phyloP scores from a whole-genome alignment of 1,140 invertebrate species.

The Chrysomallon squamiferum region DNA sequence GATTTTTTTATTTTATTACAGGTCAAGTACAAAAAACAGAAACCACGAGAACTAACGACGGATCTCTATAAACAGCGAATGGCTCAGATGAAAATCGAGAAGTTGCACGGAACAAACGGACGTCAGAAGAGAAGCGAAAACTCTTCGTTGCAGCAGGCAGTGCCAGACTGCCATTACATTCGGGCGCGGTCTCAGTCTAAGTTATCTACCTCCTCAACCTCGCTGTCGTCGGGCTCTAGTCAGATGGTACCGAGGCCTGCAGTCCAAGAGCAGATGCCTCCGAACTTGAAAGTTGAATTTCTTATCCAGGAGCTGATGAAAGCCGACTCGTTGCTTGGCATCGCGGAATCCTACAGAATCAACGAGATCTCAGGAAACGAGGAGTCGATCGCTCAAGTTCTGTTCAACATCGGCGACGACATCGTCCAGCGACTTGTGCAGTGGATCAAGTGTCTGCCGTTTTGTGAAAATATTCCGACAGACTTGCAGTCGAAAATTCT shows the following conservation, averaged over 20 bases:
- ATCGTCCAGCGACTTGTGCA: conserved; percentile 97
- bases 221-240: too few relatives aligned
- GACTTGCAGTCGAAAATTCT: conserved; percentile 92
- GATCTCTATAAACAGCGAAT: conserved; percentile 29
- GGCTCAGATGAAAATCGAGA: conserved; percentile 18
- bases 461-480: conserved; percentile 93
- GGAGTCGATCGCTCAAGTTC: conserved; percentile 87
- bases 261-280: too few relatives aligned
- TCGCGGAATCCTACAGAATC: conserved; percentile 74
- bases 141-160: too few relatives aligned
- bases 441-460: conserved; percentile 97
- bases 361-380: conserved; percentile 89
- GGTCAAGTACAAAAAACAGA: conserved; percentile 93
- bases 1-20: conserved; percentile 56
- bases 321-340: conserved; percentile 35
- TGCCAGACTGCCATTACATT: too few relatives aligned
- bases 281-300: background rate
- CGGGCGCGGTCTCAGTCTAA: too few relatives aligned
- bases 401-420: conserved; percentile 93
- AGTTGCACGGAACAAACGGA: too few relatives aligned
- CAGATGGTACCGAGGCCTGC: too few relatives aligned
- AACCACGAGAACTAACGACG: conserved; percentile 22
- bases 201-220: too few relatives aligned
- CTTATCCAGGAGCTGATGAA: conserved; percentile 29
- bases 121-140: too few relatives aligned